Conservation (phyloP, 2,113 vertebrate genomes). For the Herpailurus yagouaroundi region DNA sequence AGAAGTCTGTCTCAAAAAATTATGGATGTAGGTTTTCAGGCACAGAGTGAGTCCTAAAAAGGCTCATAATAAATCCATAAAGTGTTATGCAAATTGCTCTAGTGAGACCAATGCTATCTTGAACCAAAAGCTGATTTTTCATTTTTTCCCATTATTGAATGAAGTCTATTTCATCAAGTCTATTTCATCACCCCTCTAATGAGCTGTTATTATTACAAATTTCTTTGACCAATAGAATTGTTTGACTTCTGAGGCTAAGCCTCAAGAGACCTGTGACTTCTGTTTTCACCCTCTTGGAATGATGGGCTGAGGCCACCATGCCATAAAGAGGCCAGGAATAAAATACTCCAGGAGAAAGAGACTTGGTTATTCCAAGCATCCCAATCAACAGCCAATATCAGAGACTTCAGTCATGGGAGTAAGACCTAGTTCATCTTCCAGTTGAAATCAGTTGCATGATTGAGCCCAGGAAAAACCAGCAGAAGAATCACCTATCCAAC, state of each 20-base stretch:
- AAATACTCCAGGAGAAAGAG: background rate
- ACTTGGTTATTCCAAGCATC: background rate
- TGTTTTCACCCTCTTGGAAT: background rate
- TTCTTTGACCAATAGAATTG: background rate
- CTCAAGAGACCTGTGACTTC: background rate
- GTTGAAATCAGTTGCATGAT: background rate
- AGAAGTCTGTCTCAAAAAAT: conserved; percentile 30
- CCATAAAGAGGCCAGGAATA: background rate
- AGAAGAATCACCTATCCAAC: background rate
- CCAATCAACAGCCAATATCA: background rate
- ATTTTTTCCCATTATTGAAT: background rate
- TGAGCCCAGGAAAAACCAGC: background rate
- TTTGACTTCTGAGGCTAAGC: background rate
- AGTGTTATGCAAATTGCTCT: background rate
- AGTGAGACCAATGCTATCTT: background rate
- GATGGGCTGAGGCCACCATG: background rate
- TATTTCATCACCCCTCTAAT: background rate
- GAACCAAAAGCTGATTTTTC: background rate
- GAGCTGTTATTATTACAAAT: background rate
- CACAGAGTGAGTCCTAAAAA: background rate
- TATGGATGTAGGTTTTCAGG: background rate
- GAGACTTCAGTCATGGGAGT: background rate
- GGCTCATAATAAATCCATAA: background rate
- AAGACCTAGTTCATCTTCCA: background rate
- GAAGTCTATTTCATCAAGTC: background rate